Evolutionary conservation across 2,797 vertebrate genomes (phyloP).

Genomic region (Myotis daubentonii): DNA sequence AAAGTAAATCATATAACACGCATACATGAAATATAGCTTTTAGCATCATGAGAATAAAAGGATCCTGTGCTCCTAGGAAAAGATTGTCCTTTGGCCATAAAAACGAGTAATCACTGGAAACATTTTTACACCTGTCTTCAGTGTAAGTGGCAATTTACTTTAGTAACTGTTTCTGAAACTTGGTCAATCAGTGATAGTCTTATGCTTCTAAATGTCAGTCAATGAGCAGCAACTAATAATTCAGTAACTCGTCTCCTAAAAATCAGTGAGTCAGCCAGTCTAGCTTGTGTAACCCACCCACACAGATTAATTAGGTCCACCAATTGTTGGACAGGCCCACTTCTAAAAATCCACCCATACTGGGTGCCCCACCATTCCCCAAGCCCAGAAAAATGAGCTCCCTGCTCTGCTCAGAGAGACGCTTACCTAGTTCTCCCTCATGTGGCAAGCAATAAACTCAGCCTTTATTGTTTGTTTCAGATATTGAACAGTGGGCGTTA

Average conservation of each 20-base stretch:
- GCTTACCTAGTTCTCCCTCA: not conserved
- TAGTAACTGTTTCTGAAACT: not conserved
- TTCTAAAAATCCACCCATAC: not conserved
- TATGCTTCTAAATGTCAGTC: not conserved
- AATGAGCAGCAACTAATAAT: not conserved
- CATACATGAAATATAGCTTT: not conserved
- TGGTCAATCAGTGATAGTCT: not conserved
- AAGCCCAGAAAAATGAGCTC: not conserved
- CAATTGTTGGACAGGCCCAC: not conserved
- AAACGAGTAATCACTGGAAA: not conserved
- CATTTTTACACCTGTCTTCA: not conserved
- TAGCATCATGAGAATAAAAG: not conserved
- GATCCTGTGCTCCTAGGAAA: not conserved
- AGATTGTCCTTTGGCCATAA: not conserved
- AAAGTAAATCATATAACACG: not conserved
- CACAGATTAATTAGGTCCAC: not conserved
- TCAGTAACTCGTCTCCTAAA: not conserved
- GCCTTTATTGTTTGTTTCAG: not conserved
- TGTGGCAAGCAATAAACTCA: not conserved
- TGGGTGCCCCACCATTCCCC: fast-evolving
- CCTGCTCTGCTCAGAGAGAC: not conserved
- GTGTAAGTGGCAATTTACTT: not conserved
- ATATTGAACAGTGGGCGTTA: not conserved
- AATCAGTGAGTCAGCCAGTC: not conserved
- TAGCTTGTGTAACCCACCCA: not conserved